Percentiles rank a stretch among this genome's conserved stretches.
Evolutionary conservation across 2,113 vertebrate species (phyloP).

Genomic region (Eolophus roseicapilla): DNA sequence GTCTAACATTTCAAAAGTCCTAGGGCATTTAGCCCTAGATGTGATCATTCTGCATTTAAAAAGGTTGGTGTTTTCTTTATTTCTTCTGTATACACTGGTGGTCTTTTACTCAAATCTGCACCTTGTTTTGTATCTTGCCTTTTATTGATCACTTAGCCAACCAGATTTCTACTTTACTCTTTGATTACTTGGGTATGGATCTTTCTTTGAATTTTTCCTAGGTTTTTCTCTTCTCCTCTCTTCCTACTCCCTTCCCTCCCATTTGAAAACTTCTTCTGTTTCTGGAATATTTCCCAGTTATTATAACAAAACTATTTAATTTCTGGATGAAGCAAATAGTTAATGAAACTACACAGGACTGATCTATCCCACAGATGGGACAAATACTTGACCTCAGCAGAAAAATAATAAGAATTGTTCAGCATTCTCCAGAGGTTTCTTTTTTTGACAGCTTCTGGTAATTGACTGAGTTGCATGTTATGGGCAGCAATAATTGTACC

Average conservation of each 20-base stretch:
- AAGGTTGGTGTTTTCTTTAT: background rate
- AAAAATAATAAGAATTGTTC: background rate
- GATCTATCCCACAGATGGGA: background rate
- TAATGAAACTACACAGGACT: background rate
- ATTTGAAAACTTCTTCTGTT: background rate
- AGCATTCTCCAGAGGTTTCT: background rate
- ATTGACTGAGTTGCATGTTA: background rate
- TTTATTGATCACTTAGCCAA: background rate
- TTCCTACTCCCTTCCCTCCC: background rate
- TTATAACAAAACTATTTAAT: background rate
- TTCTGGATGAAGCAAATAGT: background rate
- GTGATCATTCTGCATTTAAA: background rate
- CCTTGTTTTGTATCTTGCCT: background rate
- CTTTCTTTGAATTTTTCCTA: background rate
- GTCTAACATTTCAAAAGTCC: background rate
- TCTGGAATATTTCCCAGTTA: background rate
- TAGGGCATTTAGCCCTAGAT: background rate
- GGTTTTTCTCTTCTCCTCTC: background rate
- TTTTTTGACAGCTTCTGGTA: background rate
- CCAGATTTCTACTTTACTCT: background rate
- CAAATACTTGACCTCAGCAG: background rate
- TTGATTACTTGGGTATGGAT: background rate
- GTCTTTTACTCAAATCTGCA: fast-evolving
- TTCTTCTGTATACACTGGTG: background rate
- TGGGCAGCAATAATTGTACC: background rate